Conservation (phyloP, 53 echinoderm and acorn worm species). For the Henricia sp. region DNA sequence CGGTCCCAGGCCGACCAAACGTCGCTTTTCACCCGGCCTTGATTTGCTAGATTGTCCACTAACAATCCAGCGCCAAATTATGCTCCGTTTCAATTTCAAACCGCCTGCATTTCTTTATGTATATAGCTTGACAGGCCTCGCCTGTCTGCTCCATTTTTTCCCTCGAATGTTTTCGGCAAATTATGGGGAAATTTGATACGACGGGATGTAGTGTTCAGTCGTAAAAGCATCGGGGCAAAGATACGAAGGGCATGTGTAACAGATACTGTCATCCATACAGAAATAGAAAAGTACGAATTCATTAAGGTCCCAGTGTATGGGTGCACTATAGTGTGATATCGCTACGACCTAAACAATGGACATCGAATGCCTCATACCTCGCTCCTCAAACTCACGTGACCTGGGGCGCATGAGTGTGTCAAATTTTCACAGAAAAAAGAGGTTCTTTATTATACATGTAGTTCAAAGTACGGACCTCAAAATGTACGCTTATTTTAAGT, state of each 20-base stretch:
- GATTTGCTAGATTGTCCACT: conserved; percentile 35
- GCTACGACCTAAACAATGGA: too few relatives aligned
- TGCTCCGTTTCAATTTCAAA: background rate
- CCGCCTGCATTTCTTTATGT: background rate
- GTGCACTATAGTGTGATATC: too few relatives aligned
- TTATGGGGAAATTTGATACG: conserved; percentile 42
- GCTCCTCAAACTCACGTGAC: too few relatives aligned
- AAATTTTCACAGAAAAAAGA: too few relatives aligned
- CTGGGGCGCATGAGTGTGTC: too few relatives aligned
- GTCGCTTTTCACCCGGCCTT: conserved; percentile 26
- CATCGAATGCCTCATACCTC: too few relatives aligned
- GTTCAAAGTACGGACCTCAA: too few relatives aligned
- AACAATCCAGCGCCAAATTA: background rate
- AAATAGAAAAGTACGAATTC: conserved; percentile 1
- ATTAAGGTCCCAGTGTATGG: too few relatives aligned
- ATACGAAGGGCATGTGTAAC: background rate
- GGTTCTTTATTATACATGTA: too few relatives aligned
- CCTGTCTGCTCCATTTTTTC: background rate
- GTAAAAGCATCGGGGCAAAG: background rate
- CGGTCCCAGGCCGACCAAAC: conserved; percentile 12
- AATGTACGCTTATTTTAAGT: too few relatives aligned
- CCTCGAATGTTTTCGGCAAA: background rate
- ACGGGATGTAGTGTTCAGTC: background rate
- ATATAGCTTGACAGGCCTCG: background rate
- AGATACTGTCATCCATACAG: background rate